These are phyloP conservation scores for Odontamblyopus rebecca DNA, from an alignment of 2,797 vertebrate species.

Conservation along the genomic window DNA sequence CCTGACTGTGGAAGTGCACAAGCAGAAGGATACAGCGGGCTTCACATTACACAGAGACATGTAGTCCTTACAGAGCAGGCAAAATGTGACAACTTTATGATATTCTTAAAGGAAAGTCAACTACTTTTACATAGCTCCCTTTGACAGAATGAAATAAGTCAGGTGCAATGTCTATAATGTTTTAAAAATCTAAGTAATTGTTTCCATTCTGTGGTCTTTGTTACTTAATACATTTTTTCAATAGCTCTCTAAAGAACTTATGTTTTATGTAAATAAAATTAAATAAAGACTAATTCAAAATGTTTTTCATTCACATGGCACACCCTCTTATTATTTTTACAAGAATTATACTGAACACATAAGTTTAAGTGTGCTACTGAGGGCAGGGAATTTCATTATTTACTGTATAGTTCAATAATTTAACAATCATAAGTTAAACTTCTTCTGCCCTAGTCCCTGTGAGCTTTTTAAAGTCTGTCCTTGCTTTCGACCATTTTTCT, in stretches of 20 bases:
- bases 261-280: neutral
- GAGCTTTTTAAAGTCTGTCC: constrained; percentile 31
- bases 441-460: constrained; percentile 13
- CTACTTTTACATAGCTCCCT: neutral
- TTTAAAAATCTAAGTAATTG: neutral
- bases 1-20: constrained; percentile 18
- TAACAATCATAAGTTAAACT: constrained; percentile 18
- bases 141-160: neutral
- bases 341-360: too few relatives aligned
- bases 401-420: neutral
- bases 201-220: neutral
- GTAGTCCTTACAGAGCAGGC: constrained; percentile 1
- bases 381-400: neutral
- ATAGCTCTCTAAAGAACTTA: neutral
- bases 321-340: too few relatives aligned
- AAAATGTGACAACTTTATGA: neutral
- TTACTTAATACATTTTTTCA: neutral
- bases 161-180: neutral
- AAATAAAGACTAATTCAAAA: too few relatives aligned
- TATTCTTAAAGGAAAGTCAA: neutral
- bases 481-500: constrained; percentile 44
- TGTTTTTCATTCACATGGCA: too few relatives aligned
- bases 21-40: neutral
- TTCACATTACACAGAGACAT: constrained; percentile 9
- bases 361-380: neutral